These are phyloP conservation scores for Avahi laniger DNA, from an alignment of 2,797 vertebrate genomes.

Conservation along the genomic window DNA sequence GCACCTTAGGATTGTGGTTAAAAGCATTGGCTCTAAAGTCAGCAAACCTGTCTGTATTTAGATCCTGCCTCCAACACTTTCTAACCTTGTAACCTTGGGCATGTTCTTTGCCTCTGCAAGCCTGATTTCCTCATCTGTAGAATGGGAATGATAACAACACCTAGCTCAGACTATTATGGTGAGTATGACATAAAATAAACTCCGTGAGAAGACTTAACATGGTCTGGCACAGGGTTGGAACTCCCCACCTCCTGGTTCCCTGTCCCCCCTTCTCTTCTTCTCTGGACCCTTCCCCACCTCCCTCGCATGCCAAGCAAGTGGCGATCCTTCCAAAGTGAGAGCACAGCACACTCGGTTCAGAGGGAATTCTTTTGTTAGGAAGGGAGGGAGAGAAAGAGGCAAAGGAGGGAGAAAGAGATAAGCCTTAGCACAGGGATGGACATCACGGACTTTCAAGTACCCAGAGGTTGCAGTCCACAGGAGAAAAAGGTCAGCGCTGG, in stretches of 20 bases:
- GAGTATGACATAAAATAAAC: not conserved
- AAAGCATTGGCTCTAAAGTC: not conserved
- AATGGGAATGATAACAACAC: not conserved
- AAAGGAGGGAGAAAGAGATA: not conserved
- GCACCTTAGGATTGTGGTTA: not conserved
- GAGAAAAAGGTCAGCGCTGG: not conserved
- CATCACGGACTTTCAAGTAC: not conserved
- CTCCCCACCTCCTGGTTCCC: too few species aligned
- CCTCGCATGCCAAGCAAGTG: fast-evolving
- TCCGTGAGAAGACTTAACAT: not conserved
- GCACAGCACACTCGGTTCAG: fast-evolving
- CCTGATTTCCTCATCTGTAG: not conserved
- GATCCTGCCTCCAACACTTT: not conserved
- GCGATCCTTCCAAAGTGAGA: not conserved
- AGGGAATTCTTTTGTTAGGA: not conserved
- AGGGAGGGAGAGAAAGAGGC: not conserved
- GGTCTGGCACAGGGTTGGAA: not conserved
- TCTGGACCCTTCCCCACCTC: not conserved
- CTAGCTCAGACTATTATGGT: not conserved
- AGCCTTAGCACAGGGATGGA: not conserved
- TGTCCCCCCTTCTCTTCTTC: not conserved
- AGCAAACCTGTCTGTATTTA: not conserved
- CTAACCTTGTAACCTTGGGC: not conserved
- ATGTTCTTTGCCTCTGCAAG: not conserved
- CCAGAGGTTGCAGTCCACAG: not conserved